Evolutionary conservation across 2,888 invertebrate genomes (phyloP), one percentile per base, ranked within the genome.

Genomic region (Cantharis flavilabris): DNA sequence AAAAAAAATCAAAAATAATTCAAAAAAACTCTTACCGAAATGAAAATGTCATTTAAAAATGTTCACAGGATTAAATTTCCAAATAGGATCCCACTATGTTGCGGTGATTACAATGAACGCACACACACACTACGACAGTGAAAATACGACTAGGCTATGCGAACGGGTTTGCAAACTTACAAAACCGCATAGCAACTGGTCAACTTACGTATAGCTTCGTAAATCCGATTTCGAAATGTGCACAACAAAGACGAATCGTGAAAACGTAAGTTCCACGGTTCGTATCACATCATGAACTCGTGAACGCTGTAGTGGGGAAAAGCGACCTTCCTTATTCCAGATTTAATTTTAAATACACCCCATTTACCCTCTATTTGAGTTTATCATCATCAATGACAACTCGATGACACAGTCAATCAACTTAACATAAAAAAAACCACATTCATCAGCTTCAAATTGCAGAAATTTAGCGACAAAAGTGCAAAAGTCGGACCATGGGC

Each of bases 401-500:
- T 30, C 14, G 11, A 70, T 65, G 64, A 65, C 26, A 49, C 11
- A 62, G 65, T 26, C 13, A 11, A 23, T 62, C 70, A 28, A 72
- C 5, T 62, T n/a, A 74, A 49, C 63, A 26, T 79, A 76, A 84
- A 86, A 87, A 87, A 83, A 81, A 82, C 69, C 80, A 80, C 69
- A 81, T 82, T 83, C 85, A 83, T 77, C 49, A 16, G 28, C 62
- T 70, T 74, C 75, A 85, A 85, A 81, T 72, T 69, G 26, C 64
- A 72, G 80, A 86, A 86, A 86, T 83, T 76, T 63, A 75, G 65
- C 71, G 71, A 70, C 70, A 80, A 86, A 87, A 75, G 76, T 75
- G 79, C 71, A 81, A 83, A 86, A 86, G 87, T 87, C 87, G 86
- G 85, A 83, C 84, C 80, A 83, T 78, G 83, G 81, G 83, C 80